Conservation (phyloP, 2,113 vertebrate genomes). For the Pelusios castaneus region DNA sequence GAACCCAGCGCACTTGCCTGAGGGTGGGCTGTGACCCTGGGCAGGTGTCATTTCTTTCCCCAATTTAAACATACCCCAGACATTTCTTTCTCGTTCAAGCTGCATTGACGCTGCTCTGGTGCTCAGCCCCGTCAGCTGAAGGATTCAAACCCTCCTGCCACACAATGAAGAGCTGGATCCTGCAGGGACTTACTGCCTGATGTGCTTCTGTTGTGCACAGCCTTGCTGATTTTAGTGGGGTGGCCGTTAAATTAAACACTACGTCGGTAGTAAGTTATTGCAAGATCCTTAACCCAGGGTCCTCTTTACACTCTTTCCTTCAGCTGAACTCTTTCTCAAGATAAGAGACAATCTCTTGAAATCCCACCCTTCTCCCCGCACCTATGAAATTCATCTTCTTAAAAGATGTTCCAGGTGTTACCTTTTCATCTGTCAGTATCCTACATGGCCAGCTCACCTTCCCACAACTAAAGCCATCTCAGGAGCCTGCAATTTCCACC, state of each 20-base stretch:
- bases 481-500: background rate
- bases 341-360: background rate
- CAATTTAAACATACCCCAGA: background rate
- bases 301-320: background rate
- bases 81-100: background rate
- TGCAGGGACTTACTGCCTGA: background rate
- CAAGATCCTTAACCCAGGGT: background rate
- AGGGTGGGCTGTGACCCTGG: fast-evolving
- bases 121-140: background rate
- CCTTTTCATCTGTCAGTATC: background rate
- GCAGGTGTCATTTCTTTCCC: background rate
- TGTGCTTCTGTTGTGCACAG: background rate
- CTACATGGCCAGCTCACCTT: background rate
- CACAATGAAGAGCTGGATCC: background rate
- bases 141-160: background rate
- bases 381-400: background rate
- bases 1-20: background rate
- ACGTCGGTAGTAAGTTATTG: background rate
- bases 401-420: background rate
- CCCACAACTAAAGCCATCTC: background rate
- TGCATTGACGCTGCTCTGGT: background rate
- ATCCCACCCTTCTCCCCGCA: background rate
- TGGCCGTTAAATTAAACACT: background rate
- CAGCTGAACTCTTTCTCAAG: background rate
- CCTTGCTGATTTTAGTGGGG: background rate